Percentiles rank a stretch among this genome's conserved stretches.
phyloP scores from a whole-genome alignment of 2,113 vertebrate genomes.

The Rhipidura dahli region DNA sequence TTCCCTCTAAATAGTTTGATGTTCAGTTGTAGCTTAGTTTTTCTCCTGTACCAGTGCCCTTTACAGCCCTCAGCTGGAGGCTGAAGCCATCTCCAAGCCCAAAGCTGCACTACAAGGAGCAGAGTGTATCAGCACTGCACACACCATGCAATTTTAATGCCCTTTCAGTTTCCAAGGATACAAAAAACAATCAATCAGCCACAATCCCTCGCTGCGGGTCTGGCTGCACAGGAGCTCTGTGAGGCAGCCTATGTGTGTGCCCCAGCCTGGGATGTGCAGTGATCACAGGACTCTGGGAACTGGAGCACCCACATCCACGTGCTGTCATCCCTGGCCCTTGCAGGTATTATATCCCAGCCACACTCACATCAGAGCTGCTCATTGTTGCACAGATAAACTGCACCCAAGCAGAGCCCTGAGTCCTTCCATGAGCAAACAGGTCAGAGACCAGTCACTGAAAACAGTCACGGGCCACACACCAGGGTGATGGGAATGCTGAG shows the following conservation, averaged over 20 bases:
- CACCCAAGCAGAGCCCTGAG: not conserved
- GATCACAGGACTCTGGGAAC: rapidly evolving
- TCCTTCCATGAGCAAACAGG: not conserved
- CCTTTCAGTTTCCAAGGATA: slow-evolving; percentile 56
- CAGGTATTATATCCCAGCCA: not conserved
- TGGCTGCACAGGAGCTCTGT: not conserved
- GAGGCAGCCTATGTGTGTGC: rapidly evolving
- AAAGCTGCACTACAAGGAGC: not conserved
- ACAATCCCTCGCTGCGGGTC: not conserved
- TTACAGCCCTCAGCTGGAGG: not conserved
- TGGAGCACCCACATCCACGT: not conserved
- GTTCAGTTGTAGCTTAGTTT: not conserved
- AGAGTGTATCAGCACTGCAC: not conserved
- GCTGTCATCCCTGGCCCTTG: rapidly evolving
- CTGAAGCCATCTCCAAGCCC: not conserved
- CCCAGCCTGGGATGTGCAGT: not conserved
- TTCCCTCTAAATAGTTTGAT: not conserved
- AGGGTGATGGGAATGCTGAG: not conserved
- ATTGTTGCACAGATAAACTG: not conserved
- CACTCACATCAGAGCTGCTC: not conserved
- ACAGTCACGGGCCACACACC: rapidly evolving
- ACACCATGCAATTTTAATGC: slow-evolving; percentile 46
- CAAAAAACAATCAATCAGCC: slow-evolving; percentile 2
- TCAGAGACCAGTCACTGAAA: not conserved
- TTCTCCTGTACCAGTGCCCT: not conserved